These are phyloP conservation scores for Anadara kagoshimensis DNA, from an alignment of 1,140 invertebrate species.

Conservation along the genomic window DNA sequence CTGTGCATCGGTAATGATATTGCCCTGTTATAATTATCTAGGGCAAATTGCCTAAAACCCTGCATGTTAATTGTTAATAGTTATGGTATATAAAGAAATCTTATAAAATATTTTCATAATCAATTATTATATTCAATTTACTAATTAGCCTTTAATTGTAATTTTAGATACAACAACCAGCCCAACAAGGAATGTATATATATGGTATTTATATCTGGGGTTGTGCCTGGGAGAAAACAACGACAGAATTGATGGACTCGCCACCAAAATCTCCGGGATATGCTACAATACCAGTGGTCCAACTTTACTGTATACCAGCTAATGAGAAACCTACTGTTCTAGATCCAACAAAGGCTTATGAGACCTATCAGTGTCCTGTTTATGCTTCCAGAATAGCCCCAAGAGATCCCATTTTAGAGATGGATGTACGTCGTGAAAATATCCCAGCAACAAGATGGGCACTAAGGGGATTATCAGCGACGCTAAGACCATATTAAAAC, in stretches of 20 bases:
- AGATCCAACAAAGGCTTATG: constrained; percentile 58
- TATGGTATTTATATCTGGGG: constrained; percentile 74
- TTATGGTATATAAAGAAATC: too few relatives aligned
- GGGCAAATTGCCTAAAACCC: too few relatives aligned
- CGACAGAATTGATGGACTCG: constrained; percentile 69
- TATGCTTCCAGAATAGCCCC: constrained; percentile 65
- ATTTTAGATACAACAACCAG: constrained; percentile 71
- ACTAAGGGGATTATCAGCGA: constrained; percentile 71
- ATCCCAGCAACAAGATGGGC: constrained; percentile 69
- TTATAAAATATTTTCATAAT: too few relatives aligned
- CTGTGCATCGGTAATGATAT: too few relatives aligned
- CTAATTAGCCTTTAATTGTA: too few relatives aligned
- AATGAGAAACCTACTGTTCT: constrained; percentile 66
- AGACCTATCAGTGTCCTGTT: constrained; percentile 70
- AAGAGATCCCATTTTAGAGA: constrained; percentile 68
- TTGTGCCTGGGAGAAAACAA: constrained; percentile 73
- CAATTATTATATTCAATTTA: too few relatives aligned
- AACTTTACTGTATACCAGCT: constrained; percentile 70
- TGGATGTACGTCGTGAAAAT: constrained; percentile 69
- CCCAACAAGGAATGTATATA: constrained; percentile 74
- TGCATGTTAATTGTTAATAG: too few relatives aligned
- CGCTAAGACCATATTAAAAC: constrained; percentile 50
- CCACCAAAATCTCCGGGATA: constrained; percentile 61
- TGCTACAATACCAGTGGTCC: constrained; percentile 70
- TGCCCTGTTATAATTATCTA: too few relatives aligned